Base-by-base conservation (phyloP, 2,113 vertebrate species). In the Regulus satrapa region DNA sequence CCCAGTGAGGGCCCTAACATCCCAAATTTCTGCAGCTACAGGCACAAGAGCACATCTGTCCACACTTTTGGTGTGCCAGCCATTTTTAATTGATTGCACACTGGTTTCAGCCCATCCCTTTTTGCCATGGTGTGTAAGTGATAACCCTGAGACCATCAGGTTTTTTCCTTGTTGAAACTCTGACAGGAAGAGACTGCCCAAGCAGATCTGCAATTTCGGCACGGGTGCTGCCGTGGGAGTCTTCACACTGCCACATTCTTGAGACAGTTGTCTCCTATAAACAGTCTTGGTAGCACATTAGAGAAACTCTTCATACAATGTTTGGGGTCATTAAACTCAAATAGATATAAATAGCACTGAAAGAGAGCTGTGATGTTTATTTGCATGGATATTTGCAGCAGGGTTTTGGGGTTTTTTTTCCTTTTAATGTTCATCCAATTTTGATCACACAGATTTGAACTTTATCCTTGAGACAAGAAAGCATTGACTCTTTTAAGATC, bases 311-410 rank as follows among this genome's bases (percentile, higher is more conserved):
- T 91, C 89, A 71, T 88, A 62, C 20, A 36, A 8, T 48, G 55
- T 89, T 95, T 90, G 71, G 55, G 74, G 93, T 94, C 92, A 83
- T 94, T 94, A 92, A 96, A 94, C 94, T 83, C 74, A 73, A 85
- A 85, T 40, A 76, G 51, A 69, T 91, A 96, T 93, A 95, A 94
- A 97, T 96, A 96, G 54, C 31, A 45, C 54, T 66, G 85, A 79
- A 75, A 79, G 80, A 85, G 71, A 94, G 46, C 78, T 88, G 87
- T 93, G 46, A 82, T 96, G 71, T 92, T 96, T 97, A 93, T 89
- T 93, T 94, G 58, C 78, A 77, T 82, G 81, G 58, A 93, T 88
- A 46, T 85, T 94, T 96, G 77, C 63, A 61, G 25, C 68, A n/a
- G n/a, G 13, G 1, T 2, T 3, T 2, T 38, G n/a, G n/a, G n/a